Evolutionary conservation across 2,113 vertebrate genomes (phyloP), one percentile per base, ranked within the genome.

Genomic region (Heterochromis multidens): DNA sequence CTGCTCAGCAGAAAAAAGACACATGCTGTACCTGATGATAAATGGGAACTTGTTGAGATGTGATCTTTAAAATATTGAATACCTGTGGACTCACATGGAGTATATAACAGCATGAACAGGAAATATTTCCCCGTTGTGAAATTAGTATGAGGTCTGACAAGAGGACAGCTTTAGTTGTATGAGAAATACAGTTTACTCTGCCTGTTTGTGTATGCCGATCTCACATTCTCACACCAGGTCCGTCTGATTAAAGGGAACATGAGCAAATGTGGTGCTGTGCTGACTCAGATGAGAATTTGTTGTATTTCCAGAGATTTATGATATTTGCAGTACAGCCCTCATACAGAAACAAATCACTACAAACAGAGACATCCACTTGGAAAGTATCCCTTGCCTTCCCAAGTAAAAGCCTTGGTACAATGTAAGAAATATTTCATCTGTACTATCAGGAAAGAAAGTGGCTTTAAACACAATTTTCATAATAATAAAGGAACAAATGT

Each of bases 61-160:
- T 27, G 31, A 88, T 88, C 60, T 77, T 17, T 86, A 70, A 93
- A 94, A 93, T 92, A 84, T 87, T 90, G 81, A 94, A 92, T 33
- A 86, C 72, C 21, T 49, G 60, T 17, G 79, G 80, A 82, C 54
- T 70, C 80, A 79, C 25, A 83, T 77, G 40, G 19, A 57, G 74
- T 46, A 23, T 77, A 86, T 33, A 77, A 46, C 83, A 77, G 80
- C 57, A 83, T 67, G 52, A 87, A 74, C 57, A 80, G 77, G 54
- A 87, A 82, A 81, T 23, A 79, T n/a, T 76, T 79, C 7, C 29
- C 85, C 82, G 25, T 86, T 88, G 82, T 74, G 23, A 82, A 87
- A 87, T 54, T 49, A 62, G 46, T 86, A 76, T 79, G 82, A 76
- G 49, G 37, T 78, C 82, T 74, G 40, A 76, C 43, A 12, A 79